Percentiles rank a stretch among this genome's conserved stretches.
Conservation (phyloP, 1,140 invertebrate genomes). For the Magallana gigas region DNA sequence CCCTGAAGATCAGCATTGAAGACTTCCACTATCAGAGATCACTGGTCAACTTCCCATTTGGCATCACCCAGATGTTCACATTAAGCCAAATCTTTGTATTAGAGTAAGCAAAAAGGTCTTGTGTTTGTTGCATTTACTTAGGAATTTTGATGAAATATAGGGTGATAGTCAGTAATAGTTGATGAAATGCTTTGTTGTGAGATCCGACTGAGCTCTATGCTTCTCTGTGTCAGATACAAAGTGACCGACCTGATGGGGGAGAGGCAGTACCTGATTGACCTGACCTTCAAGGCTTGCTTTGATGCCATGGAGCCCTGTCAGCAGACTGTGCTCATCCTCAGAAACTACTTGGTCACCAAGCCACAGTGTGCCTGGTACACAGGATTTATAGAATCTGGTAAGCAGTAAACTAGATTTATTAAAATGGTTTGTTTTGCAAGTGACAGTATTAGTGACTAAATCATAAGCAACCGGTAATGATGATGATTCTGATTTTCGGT, state of each 20-base stretch:
- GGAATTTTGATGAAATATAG: too few species aligned
- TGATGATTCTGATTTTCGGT: too few species aligned
- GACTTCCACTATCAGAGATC: slow-evolving; percentile 16
- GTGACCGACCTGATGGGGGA: slow-evolving; percentile 9
- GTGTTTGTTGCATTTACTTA: too few species aligned
- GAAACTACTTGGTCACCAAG: slow-evolving; percentile 18
- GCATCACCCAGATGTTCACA: neutral
- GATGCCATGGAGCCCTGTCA: neutral
- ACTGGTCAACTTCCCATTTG: slow-evolving; percentile 17
- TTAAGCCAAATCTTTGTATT: neutral
- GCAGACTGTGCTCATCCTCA: neutral
- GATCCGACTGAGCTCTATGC: neutral
- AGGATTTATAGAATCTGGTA: slow-evolving; percentile 19
- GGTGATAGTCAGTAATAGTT: too few species aligned
- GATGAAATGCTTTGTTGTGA: too few species aligned
- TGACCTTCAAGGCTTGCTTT: slow-evolving; percentile 16
- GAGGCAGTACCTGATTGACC: slow-evolving; percentile 26
- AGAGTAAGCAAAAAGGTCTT: neutral
- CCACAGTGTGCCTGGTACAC: slow-evolving; percentile 37
- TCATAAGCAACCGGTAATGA: too few species aligned
- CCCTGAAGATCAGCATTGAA: slow-evolving; percentile 8
- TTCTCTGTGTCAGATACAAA: slow-evolving; percentile 20
- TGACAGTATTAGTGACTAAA: too few species aligned
- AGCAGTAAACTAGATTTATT: neutral
- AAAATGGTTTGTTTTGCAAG: too few species aligned